Conservation (phyloP, 2,797 vertebrate genomes). For the Sebastes matsubarae region DNA sequence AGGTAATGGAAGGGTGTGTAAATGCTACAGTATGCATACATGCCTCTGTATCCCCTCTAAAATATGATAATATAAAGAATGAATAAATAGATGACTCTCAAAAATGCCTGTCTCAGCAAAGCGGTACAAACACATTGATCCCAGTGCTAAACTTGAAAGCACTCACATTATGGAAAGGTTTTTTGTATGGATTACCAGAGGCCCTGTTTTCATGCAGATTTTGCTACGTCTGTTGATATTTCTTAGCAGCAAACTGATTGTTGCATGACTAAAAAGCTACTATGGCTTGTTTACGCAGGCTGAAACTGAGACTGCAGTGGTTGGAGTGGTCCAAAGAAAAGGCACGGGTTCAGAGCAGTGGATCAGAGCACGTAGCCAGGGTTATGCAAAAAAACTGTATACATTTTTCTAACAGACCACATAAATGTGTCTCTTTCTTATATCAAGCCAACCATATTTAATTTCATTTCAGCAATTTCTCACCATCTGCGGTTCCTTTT, state of each 20-base stretch:
- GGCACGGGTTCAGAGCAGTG: slow-evolving; percentile 11
- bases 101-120: slow-evolving; percentile 33
- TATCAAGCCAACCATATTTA: slow-evolving; percentile 7
- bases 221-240: slow-evolving; percentile 9
- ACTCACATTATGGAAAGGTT: slow-evolving; percentile 6
- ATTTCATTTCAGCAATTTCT: slow-evolving; percentile 22
- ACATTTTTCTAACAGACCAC: slow-evolving; percentile 37
- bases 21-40: slow-evolving; percentile 23
- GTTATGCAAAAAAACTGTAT: slow-evolving; percentile 50
- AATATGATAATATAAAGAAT: slow-evolving; percentile 8
- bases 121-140: slow-evolving; percentile 10
- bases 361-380: slow-evolving; percentile 18
- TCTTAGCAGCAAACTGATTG: slow-evolving; percentile 6
- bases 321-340: slow-evolving; percentile 38
- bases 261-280: slow-evolving; percentile 42
- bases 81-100: slow-evolving; percentile 20
- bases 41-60: not conserved
- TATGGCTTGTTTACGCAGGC: slow-evolving; percentile 58
- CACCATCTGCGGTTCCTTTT: slow-evolving; percentile 24
- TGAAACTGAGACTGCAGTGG: slow-evolving; percentile 48
- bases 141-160: slow-evolving; percentile 5
- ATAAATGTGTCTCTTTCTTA: slow-evolving; percentile 10
- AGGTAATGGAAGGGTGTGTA: slow-evolving; percentile 32
- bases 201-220: not conserved
- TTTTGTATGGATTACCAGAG: slow-evolving; percentile 7